Percentiles rank a stretch among this genome's conserved stretches.
These are phyloP conservation scores for Agrochola lychnidis DNA, from an alignment of 2,888 invertebrate species.

Conservation along the genomic window DNA sequence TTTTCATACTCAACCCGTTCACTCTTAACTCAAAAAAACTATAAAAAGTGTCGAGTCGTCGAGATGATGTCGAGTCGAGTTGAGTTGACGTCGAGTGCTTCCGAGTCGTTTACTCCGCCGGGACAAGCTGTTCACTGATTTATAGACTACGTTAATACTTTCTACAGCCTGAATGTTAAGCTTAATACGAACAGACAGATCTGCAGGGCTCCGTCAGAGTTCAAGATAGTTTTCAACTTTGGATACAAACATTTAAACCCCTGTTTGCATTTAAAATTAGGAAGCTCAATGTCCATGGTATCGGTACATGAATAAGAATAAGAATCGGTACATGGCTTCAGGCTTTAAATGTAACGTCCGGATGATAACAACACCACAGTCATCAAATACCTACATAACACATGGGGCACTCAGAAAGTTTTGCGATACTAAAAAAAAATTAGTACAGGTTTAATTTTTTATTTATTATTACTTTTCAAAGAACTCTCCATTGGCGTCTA, in stretches of 20 bases:
- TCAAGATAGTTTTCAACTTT: background rate
- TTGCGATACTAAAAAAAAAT: no score
- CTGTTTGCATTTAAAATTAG: background rate
- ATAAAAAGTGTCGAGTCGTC: background rate
- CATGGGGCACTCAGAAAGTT: no score
- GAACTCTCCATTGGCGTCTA: no score
- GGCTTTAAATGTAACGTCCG: background rate
- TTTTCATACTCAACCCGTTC: background rate
- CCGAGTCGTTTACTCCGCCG: conserved; percentile 20
- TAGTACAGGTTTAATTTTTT: no score
- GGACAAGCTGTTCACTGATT: conserved; percentile 28
- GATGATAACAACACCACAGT: background rate
- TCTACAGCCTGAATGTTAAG: conserved; percentile 5
- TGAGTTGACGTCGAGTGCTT: conserved; percentile 27
- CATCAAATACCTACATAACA: background rate
- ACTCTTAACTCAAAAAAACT: background rate
- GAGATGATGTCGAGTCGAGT: conserved; percentile 25
- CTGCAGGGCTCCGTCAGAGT: no score
- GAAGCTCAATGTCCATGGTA: background rate
- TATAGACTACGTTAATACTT: conserved; percentile 6
- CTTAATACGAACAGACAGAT: background rate
- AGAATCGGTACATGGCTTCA: background rate
- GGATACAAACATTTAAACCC: background rate
- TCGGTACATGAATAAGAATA: no score
- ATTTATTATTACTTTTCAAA: no score